Percentiles rank a stretch among this genome's conserved stretches.
phyloP scores from a whole-genome alignment of 2,797 vertebrate species.

The Spea hammondii region DNA sequence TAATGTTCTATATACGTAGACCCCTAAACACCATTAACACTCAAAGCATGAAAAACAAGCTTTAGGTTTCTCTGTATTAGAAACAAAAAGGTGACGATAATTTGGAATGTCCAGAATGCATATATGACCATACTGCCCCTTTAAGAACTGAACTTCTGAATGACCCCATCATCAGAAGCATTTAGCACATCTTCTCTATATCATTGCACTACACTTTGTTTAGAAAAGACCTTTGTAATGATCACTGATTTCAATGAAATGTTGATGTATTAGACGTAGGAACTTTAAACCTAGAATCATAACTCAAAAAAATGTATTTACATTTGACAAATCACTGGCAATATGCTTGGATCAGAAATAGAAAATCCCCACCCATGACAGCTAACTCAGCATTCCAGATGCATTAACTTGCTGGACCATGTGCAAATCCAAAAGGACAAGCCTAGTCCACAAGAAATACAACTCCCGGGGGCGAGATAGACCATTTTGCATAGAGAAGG shows the following conservation, averaged over 20 bases:
- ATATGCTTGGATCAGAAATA: conserved; percentile 20
- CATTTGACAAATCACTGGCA: conserved; percentile 24
- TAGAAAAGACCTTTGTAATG: neutral
- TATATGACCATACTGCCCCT: too few relatives aligned
- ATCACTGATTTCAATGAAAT: neutral
- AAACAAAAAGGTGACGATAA: too few relatives aligned
- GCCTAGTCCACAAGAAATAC: conserved; percentile 14
- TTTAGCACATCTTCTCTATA: neutral
- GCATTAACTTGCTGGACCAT: conserved; percentile 23
- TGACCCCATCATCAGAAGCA: too few relatives aligned
- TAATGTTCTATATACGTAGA: too few relatives aligned
- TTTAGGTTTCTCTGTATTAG: too few relatives aligned
- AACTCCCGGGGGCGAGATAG: neutral
- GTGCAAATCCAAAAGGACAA: conserved; percentile 23
- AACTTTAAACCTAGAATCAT: neutral
- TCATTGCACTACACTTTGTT: neutral
- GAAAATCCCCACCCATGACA: conserved; percentile 36
- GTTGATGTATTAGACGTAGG: neutral
- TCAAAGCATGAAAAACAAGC: too few relatives aligned
- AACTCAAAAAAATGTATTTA: conserved; percentile 24
- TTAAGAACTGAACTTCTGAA: too few relatives aligned
- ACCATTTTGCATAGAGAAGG: neutral
- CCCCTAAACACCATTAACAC: too few relatives aligned
- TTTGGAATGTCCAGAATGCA: too few relatives aligned
- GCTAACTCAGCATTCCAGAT: conserved; percentile 29